phyloP scores from a whole-genome alignment of 1,140 invertebrate species.

The Manduca sexta region DNA sequence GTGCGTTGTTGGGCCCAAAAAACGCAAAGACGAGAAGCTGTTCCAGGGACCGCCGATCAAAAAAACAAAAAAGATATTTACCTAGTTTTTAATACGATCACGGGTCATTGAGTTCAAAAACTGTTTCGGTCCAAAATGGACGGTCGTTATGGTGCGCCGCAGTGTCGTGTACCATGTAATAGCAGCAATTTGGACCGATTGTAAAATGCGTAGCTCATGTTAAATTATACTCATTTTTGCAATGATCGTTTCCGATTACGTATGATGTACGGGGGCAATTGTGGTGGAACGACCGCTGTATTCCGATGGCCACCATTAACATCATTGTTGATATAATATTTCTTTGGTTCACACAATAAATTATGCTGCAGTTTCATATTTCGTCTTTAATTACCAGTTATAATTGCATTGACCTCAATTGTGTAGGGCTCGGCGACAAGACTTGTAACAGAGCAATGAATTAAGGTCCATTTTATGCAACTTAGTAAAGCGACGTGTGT shows the following conservation, averaged over 20 bases:
- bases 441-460: no score
- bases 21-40: slow-evolving; percentile 36
- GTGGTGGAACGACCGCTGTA: slow-evolving; percentile 19
- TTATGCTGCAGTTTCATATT: no score
- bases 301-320: slow-evolving; percentile 16
- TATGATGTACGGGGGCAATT: slow-evolving; percentile 41
- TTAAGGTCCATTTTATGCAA: no score
- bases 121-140: slow-evolving; percentile 19
- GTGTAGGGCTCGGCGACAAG: no score
- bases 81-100: slow-evolving; percentile 8
- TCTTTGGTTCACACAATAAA: not conserved
- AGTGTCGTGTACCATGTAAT: slow-evolving; percentile 49
- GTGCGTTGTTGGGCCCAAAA: slow-evolving; percentile 31
- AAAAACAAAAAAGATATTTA: slow-evolving; percentile 21
- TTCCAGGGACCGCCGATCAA: slow-evolving; percentile 31
- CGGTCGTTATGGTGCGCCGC: slow-evolving; percentile 36
- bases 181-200: slow-evolving; percentile 49
- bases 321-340: not conserved
- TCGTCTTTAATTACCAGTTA: no score
- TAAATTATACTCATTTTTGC: slow-evolving; percentile 64
- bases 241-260: slow-evolving; percentile 67
- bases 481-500: no score
- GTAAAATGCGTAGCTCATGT: slow-evolving; percentile 47
- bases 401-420: no score
- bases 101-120: slow-evolving; percentile 13